Evolutionary conservation across 1,140 invertebrate species (phyloP), one percentile per base, ranked within the genome.

Genomic region (Trichonephila clavipes): DNA sequence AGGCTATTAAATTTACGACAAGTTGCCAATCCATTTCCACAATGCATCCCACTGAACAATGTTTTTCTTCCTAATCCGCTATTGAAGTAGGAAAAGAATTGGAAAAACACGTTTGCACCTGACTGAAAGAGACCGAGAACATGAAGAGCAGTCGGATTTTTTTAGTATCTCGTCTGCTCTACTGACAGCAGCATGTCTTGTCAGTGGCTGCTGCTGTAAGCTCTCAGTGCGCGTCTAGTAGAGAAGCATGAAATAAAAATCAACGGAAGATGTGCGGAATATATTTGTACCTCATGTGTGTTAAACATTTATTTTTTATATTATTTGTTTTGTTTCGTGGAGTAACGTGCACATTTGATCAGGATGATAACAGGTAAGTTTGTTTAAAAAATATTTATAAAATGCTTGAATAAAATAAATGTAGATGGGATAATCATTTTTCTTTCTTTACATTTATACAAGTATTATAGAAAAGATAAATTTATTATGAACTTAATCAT

Each of bases 11-110:
- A 6, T 77, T 77, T 40, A 77, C 28, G 72, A 77, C 66, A 14
- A n/a, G 51, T 7, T 18, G 6, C 62, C 16, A 64, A 64, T 72
- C 28, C 28, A 16, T 28, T 72, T 34, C 69, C 16, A 72, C 28
- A 34, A 77, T 77, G 34, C 72, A 34, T 34, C 72, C 4, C 72
- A 64, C 62, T 6, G 6, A 64, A 64, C 62, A 64, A 64, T 64
- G 21, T 51, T 51, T 51, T 10, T 7, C 1, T 24, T n/a, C 21
- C 72, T 40, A 40, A 40, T 40, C 72, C 72, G 72, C 72, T 40
- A 77, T 77, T 77, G 72, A 77, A 77, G 72, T 77, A 77, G 72
- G 16, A 77, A 77, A 77, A 77, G 72, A 77, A 77, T 77, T 34
- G 72, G 66, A 77, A 77, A 77, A 77, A 14, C 28, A 34, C 72